Conservation (phyloP, 2,113 vertebrate genomes). For the Eublepharis macularius region DNA sequence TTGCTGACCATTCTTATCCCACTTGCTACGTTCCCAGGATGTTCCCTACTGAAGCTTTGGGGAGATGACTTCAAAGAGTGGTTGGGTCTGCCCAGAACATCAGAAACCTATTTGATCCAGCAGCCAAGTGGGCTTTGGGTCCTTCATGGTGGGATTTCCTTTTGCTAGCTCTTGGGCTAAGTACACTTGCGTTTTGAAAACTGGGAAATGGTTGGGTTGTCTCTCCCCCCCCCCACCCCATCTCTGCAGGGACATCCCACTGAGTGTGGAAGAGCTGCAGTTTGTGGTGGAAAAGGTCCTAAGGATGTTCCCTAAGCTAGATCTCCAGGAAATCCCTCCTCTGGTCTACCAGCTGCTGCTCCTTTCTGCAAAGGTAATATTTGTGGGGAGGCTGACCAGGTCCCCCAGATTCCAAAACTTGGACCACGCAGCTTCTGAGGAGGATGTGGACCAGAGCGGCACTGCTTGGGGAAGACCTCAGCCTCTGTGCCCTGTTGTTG, state of each 20-base stretch:
- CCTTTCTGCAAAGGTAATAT: constrained; percentile 88
- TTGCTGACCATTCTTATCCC: background rate
- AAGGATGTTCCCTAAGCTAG: constrained; percentile 87
- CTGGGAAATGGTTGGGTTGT: background rate
- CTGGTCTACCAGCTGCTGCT: constrained; percentile 94
- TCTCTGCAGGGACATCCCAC: constrained; percentile 84
- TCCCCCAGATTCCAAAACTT: background rate
- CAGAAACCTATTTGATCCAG: background rate
- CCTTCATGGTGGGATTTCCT: background rate
- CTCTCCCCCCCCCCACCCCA: background rate
- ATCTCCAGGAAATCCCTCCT: constrained; percentile 94
- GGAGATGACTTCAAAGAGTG: background rate
- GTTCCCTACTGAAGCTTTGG: background rate
- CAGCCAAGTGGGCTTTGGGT: background rate
- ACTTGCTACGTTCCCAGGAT: background rate
- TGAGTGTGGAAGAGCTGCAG: constrained; percentile 88
- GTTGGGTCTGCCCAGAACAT: background rate
- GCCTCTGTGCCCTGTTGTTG: too few species aligned
- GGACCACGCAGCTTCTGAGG: background rate
- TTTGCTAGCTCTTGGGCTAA: background rate
- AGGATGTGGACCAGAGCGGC: background rate
- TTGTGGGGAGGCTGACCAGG: fast-evolving
- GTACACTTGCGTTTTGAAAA: constrained; percentile 1
- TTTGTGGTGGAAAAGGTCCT: constrained; percentile 90
- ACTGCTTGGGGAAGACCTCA: too few species aligned